These are phyloP conservation scores for Lepidurus couesii DNA, from an alignment of 1,140 invertebrate genomes.

Conservation along the genomic window DNA sequence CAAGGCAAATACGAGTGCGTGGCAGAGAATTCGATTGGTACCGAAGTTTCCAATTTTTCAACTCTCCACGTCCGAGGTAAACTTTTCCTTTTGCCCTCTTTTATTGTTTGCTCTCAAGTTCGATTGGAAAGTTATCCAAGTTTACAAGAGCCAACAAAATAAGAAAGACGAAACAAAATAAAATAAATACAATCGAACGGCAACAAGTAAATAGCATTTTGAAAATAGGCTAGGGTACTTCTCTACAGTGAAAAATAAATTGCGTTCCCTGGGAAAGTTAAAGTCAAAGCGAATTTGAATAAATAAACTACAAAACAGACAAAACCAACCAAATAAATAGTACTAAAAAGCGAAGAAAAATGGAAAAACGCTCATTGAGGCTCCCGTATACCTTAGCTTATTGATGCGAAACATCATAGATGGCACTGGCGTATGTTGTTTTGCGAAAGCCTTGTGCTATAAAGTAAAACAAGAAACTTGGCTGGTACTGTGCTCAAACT, in stretches of 20 bases:
- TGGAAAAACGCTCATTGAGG: too few relatives aligned
- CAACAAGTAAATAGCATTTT: background rate
- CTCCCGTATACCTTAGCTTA: too few relatives aligned
- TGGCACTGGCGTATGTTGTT: too few relatives aligned
- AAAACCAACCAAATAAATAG: background rate
- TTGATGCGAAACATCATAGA: too few relatives aligned
- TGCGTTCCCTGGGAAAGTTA: too few relatives aligned
- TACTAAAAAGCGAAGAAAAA: too few relatives aligned
- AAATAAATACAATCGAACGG: background rate
- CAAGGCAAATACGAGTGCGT: constrained; percentile 91
- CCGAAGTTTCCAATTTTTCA: constrained; percentile 79
- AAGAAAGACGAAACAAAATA: background rate
- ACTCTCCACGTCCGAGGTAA: constrained; percentile 91
- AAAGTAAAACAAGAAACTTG: too few relatives aligned
- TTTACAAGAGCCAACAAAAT: background rate
- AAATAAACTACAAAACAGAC: too few relatives aligned
- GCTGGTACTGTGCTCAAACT: too few relatives aligned
- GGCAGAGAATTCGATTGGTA: constrained; percentile 82
- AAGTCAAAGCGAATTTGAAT: too few relatives aligned
- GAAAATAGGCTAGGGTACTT: background rate
- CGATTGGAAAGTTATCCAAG: background rate
- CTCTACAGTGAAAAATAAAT: too few relatives aligned
- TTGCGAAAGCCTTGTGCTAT: too few relatives aligned
- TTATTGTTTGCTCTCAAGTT: constrained; percentile 12
- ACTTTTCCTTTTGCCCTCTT: constrained; percentile 37